Base-by-base conservation (phyloP, 1,140 invertebrate species). In the Papilio xuthus region DNA sequence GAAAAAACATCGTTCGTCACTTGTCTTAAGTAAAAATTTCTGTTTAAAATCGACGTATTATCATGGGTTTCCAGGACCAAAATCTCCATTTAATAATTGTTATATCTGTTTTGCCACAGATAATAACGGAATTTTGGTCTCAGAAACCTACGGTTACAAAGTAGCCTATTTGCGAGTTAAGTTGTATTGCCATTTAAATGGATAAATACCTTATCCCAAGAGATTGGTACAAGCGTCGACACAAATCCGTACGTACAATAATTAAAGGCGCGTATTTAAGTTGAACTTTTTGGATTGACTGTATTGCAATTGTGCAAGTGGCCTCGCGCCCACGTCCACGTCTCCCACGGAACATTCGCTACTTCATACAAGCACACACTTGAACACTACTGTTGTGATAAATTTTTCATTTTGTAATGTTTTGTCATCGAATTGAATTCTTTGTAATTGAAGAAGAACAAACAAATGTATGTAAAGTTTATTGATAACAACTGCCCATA, bases 281-380 rank as follows among this genome's bases (percentile, higher is more conserved):
- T 28, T 50, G 42, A 26, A 70, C 63, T 50, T 77, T 67, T 20
- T 32, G 76, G 67, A 76, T 80, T 76, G 71, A 47, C 42, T 73
- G 79, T 79, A 78, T 75, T 88, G 87, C 85, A 86, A 80, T 90
- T 91, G 88, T 89, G 89, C 87, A 89, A 89, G 83, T 71, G 84
- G 67, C 84, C 88, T 86, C 84, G 88, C 84, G 77, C 89, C 89
- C 83, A 90, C 89, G 77, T 81, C 89, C 83, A 90, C 89, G 77
- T 81, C 85, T 78, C 84, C 82, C 60, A 72, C 84, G 78, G 78
- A 79, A 83, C 82, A 79, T 79, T 82, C 84, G 83, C 84, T 28
- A 23, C 41, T 67, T 67, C 26, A 67, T 28, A 32, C 26, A 67
- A 7, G 26, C 60, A 26, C 20, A 67, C 60, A 67, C 12, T 67